Evolutionary conservation across 2,113 vertebrate species (phyloP).

Genomic region (Megaceryle maxima): DNA sequence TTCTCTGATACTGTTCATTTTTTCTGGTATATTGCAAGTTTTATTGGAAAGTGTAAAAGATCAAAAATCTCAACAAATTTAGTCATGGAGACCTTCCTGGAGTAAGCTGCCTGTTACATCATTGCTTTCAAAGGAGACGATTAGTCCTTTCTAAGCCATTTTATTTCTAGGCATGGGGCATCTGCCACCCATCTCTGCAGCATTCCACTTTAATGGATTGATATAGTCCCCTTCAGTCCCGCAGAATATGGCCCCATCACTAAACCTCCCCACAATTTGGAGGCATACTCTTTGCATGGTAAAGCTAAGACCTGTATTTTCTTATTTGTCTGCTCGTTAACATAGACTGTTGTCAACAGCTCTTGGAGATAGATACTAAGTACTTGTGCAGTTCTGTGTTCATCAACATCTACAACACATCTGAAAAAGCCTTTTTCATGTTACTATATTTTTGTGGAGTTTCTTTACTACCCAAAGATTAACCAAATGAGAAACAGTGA

Average conservation of each 20-base stretch:
- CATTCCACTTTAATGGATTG: background rate
- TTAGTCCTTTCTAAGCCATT: background rate
- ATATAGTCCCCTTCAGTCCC: background rate
- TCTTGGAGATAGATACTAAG: background rate
- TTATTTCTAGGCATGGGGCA: background rate
- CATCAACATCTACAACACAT: background rate
- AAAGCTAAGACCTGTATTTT: background rate
- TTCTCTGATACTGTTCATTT: background rate
- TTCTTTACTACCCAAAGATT: background rate
- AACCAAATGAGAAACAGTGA: background rate
- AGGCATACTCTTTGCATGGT: background rate
- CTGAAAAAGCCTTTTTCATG: background rate
- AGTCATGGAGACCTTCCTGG: background rate
- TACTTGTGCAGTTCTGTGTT: background rate
- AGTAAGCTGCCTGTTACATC: background rate
- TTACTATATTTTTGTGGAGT: background rate
- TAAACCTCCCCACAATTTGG: background rate
- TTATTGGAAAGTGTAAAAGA: background rate
- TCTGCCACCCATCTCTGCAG: background rate
- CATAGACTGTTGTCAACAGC: background rate
- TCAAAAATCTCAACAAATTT: background rate
- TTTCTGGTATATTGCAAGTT: background rate
- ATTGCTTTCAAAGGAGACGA: background rate
- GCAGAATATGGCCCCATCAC: rapidly evolving
- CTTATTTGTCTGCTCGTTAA: background rate